Evolutionary conservation across 1,140 invertebrate genomes (phyloP), one percentile per base, ranked within the genome.

Genomic region (Drosophila bocki): DNA sequence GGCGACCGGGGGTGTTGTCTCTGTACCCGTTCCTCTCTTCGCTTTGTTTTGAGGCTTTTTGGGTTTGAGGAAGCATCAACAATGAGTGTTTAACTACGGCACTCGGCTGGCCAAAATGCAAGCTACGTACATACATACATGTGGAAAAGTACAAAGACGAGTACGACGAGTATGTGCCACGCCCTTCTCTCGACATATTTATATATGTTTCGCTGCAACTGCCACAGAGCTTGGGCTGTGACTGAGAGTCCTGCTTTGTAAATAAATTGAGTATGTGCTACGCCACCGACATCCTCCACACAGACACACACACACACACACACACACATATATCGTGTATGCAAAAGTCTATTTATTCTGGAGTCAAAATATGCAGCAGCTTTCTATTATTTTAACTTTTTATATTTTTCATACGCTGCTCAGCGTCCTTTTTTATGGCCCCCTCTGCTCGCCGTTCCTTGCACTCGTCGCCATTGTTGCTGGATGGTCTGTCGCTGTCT

Each of bases 341-440:
- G 84, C 84, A 90, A 88, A 88, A 82, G 77, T 59, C 60, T 75
- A 81, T 88, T 88, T 84, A 78, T 75, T 80, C 72, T 64, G 44
- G 63, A 65, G 81, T 68, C 78, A 78, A 88, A 84, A 88, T 78
- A 84, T 88, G 80, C 85, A 78, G 67, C 84, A 88, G 72, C 77
- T 87, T 83, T 87, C 84, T 84, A 88, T 88, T 88, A 83, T 88
- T 84, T 88, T 88, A 90, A 65, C 74, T 78, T 80, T 70, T 84
- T 71, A 65, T 68, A 60, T 44, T 59, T 62, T 39, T 67, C 70
- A 50, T 62, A 33, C 33, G 48, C 48, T 47, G 59, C 56, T 75
- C 62, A 72, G 71, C 67, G 53, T 77, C 58, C 41, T 88, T 84
- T 77, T 85, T 86, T 82, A 82, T 86, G 82, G 64, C 64, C 32